Conservation (phyloP, 2,888 invertebrate genomes). For the Drosophila nigricruria region DNA sequence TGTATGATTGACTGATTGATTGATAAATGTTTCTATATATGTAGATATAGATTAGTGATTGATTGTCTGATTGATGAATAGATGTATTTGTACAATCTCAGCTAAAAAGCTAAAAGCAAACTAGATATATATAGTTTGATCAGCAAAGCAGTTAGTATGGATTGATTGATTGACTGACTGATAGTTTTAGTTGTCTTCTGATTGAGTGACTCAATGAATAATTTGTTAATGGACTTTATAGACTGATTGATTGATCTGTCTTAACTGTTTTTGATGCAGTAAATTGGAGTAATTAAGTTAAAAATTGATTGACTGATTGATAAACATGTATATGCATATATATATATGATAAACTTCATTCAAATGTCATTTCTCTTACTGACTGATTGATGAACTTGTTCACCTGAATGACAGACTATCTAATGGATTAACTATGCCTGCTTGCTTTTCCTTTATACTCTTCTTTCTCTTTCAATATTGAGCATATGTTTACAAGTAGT, state of each 20-base stretch:
- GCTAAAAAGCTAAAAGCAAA: too few relatives aligned
- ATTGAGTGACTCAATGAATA: too few relatives aligned
- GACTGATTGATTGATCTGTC: too few relatives aligned
- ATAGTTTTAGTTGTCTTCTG: too few relatives aligned
- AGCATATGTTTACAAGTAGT: conserved; percentile 1
- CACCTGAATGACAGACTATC: neutral
- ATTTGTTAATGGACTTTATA: too few relatives aligned
- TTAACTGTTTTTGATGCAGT: too few relatives aligned
- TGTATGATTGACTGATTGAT: neutral
- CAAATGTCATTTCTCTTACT: neutral
- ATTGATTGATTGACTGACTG: neutral
- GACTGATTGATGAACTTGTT: neutral
- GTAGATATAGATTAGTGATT: neutral
- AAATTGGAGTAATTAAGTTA: too few relatives aligned
- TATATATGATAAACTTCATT: neutral
- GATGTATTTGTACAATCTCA: too few relatives aligned
- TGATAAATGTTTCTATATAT: neutral
- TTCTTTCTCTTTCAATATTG: neutral
- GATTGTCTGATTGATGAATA: neutral
- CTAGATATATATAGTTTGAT: too few relatives aligned
- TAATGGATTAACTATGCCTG: neutral
- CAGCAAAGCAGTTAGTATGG: too few relatives aligned
- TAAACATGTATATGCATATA: neutral
- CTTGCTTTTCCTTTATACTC: neutral
- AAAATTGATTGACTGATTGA: neutral